Base-by-base conservation (phyloP, 2,888 invertebrate genomes). In the Megalurothrips usitatus region DNA sequence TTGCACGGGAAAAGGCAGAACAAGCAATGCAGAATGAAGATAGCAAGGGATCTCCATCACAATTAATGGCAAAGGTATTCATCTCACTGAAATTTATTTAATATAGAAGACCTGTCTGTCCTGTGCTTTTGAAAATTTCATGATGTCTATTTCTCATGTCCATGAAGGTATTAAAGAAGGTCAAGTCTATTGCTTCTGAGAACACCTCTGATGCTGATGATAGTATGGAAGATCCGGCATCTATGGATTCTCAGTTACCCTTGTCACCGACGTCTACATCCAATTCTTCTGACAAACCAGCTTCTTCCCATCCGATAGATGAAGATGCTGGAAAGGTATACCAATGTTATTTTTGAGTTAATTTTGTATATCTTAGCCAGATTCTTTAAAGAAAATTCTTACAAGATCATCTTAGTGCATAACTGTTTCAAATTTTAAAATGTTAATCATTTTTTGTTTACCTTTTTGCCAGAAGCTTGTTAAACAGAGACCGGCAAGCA, bases 11-110 rank as follows among this genome's bases (percentile, higher is more conserved):
- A 63, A 79, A 52, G 82, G 19, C 84, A 85, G 83, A 79, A 84
- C 17, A 84, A 84, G 82, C 82, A 83, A n/a, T 84, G 84, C 81
- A 82, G 83, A 79, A 85, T 84, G 82, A 84, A 84, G 78, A 83
- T 82, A 82, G 81, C 80, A 11, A 80, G 80, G 19, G 80, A 58
- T 3, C 68, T 3, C 75, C 48, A 6, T 80, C 78, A 12, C 68
- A 68, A n/a, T 26, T 43, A 34, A 79, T 78, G 78, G 49, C 86
- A 0, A 87, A 86, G 84, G 87, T 87, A 85, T 79, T 79, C 10
- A 43, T 2, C 34, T 43, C 34, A 43, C 34, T 43, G 34, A 43
- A 43, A 6, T 43, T 43, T 43, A 43, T 43, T 6, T 43, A 43
- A 6, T 43, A 43, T 43, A 43, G 34, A 43, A 43, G 34, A 43